phyloP scores from a whole-genome alignment of 1,140 invertebrate genomes.

The Macrobrachium rosenbergii region DNA sequence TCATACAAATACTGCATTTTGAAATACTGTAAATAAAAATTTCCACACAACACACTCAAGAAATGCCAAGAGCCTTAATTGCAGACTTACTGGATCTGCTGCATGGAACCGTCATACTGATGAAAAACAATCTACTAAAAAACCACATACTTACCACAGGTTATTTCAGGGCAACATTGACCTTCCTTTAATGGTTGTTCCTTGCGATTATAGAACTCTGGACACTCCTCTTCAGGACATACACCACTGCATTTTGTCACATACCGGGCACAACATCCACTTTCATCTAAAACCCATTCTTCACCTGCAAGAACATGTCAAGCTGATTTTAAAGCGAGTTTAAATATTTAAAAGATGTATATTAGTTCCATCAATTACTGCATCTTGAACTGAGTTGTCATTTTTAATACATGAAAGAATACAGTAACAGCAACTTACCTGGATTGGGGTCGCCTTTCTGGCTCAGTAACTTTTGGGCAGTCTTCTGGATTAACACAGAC shows the following conservation, averaged over 20 bases:
- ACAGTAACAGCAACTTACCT: constrained; percentile 33
- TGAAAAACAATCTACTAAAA: neutral
- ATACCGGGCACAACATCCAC: constrained; percentile 79
- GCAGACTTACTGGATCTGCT: no score
- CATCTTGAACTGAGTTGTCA: no score
- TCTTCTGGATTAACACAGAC: constrained; percentile 78
- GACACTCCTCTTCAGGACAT: constrained; percentile 75
- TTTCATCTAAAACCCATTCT: constrained; percentile 73
- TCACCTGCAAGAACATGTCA: constrained; percentile 73
- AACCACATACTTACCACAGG: constrained; percentile 74
- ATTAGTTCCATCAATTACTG: no score
- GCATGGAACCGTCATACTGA: no score
- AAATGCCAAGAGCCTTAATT: no score
- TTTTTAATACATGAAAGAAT: no score
- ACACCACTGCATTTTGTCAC: constrained; percentile 75
- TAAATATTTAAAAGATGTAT: no score
- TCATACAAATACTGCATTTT: no score
- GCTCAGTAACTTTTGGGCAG: constrained; percentile 70
- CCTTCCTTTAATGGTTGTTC: constrained; percentile 70
- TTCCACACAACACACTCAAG: no score
- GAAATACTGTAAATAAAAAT: no score
- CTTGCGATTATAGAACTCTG: constrained; percentile 74
- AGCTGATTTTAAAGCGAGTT: no score
- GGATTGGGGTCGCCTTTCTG: constrained; percentile 54
- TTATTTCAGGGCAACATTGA: constrained; percentile 78